A percentile compares a stretch with the other conserved stretches of the same genome.
Evolutionary conservation across 2,888 invertebrate species (phyloP).

Genomic region (Aporophyla nigra): DNA sequence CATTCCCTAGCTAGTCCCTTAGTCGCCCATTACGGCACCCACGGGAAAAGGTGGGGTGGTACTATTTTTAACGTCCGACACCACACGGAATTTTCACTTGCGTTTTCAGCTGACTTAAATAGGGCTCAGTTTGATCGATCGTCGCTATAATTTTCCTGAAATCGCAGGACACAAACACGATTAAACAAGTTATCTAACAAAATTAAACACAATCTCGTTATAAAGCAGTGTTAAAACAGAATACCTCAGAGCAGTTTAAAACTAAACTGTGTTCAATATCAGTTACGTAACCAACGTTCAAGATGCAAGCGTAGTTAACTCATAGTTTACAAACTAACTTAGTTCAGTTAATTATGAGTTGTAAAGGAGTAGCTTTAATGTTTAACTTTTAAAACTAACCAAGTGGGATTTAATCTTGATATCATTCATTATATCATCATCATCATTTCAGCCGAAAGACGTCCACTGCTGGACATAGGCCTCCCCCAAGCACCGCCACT

Average conservation of each 20-base stretch:
- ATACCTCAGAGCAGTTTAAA: constrained; percentile 32
- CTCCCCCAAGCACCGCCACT: too few relatives aligned
- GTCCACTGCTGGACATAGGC: too few relatives aligned
- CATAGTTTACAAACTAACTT: constrained; percentile 53
- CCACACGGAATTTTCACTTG: too few relatives aligned
- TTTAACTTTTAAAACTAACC: constrained; percentile 41
- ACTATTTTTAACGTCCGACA: too few relatives aligned
- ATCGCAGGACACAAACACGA: background rate
- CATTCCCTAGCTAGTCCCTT: too few relatives aligned
- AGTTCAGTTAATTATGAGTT: constrained; percentile 33
- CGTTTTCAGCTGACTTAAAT: background rate
- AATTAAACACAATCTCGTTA: background rate
- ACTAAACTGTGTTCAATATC: constrained; percentile 21
- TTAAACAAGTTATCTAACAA: background rate
- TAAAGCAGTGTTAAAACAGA: background rate
- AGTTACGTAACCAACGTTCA: constrained; percentile 44
- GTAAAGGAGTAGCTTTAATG: constrained; percentile 37
- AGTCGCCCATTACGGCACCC: too few relatives aligned
- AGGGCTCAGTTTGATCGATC: background rate
- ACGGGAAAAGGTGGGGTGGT: too few relatives aligned
- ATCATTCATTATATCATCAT: background rate
- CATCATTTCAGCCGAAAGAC: too few relatives aligned
- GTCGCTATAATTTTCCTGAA: background rate
- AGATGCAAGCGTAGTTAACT: constrained; percentile 47
- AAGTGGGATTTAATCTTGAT: background rate